A percentile compares a stretch with the other conserved stretches of the same genome.
These are phyloP conservation scores for Aleiodes testaceus DNA, from an alignment of 2,888 invertebrate genomes.

Conservation along the genomic window DNA sequence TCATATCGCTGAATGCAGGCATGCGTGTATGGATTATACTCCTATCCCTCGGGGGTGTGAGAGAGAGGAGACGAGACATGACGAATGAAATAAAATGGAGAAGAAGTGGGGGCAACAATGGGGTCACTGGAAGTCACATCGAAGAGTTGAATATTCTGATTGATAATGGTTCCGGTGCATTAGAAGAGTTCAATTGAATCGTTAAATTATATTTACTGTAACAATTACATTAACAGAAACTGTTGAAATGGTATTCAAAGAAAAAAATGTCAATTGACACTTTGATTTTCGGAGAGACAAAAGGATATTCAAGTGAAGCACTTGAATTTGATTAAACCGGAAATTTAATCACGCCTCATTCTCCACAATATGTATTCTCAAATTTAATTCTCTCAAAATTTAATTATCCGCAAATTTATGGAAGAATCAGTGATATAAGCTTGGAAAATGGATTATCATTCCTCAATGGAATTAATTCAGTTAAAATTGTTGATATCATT, in stretches of 20 bases:
- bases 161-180: neutral
- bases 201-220: slow-evolving; percentile 22
- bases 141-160: neutral
- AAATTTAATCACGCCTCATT: slow-evolving; percentile 27
- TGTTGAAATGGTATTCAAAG: neutral
- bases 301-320: slow-evolving; percentile 2
- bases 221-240: slow-evolving; percentile 7
- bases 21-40: slow-evolving; percentile 39
- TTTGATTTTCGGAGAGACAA: slow-evolving; percentile 17
- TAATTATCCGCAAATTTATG: slow-evolving; percentile 5
- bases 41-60: neutral
- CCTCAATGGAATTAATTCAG: too few species aligned
- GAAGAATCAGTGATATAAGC: neutral
- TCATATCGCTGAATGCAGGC: slow-evolving; percentile 44
- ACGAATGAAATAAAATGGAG: slow-evolving; percentile 30
- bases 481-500: too few species aligned
- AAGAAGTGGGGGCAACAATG: slow-evolving; percentile 27
- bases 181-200: neutral
- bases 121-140: slow-evolving; percentile 10
- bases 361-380: slow-evolving; percentile 2
- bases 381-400: slow-evolving; percentile 18
- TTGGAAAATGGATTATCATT: neutral
- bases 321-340: slow-evolving; percentile 20
- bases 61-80: slow-evolving; percentile 50
- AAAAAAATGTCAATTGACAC: neutral